Evolutionary conservation across 2,113 vertebrate species (phyloP), one percentile per base, ranked within the genome.

Genomic region (Carettochelys insculpta): DNA sequence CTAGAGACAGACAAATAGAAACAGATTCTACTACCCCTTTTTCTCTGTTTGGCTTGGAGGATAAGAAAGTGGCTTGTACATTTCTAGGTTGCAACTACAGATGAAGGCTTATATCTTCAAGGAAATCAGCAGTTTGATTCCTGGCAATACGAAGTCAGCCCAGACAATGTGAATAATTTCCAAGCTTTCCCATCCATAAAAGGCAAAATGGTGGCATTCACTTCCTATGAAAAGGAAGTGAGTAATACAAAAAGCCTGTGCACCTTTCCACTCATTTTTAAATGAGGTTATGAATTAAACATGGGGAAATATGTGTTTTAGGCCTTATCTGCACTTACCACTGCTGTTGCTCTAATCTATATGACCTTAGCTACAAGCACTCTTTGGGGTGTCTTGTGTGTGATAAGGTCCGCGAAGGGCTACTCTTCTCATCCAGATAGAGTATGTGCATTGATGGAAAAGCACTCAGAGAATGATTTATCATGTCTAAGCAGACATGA

Each of bases 71-170:
- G 54, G 86, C 92, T 95, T 93, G 78, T 92, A 86, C 85, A 65
- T 97, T 95, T 85, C 48, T 86, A 88, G 86, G 89, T 43, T 90
- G 81, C 85, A 92, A 95, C 94, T 92, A 92, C 38, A 89, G 90
- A 73, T 90, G 90, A 94, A 96, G 87, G 85, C 86, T 92, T 96
- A 95, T 93, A 92, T 97, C 95, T 92, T 89, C 48, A 93, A 92
- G 85, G 79, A 86, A 92, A 90, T 96, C 78, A 56, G 83, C 50
- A 65, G 41, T 79, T 93, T 88, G 68, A 77, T 91, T 93, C 86
- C 88, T 91, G 88, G 89, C 90, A 76, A 56, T 86, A 83, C 51
- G 17, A 71, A 20, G 47, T 73, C 75, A 92, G 50, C 83, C 65
- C 73, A 88, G 91, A 61, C 85, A 88, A 87, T 43, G 82, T 41